Conservation (phyloP, 2,113 vertebrate species). For the Bos javanicus region DNA sequence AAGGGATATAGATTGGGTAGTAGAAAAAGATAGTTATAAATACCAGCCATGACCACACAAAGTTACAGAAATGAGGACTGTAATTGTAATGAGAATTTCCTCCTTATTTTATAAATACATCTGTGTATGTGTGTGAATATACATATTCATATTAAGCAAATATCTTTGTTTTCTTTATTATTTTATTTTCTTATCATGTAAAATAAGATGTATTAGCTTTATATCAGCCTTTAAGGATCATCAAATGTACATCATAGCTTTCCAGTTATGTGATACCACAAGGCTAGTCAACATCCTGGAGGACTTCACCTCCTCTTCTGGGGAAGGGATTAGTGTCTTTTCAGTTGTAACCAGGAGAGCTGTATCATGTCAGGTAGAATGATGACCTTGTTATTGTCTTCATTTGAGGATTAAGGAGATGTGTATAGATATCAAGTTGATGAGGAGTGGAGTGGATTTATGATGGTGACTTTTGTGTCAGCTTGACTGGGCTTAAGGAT, state of each 20-base stretch:
- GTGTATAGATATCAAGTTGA: neutral
- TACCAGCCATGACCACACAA: neutral
- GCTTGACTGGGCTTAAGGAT: neutral
- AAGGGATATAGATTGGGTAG: neutral
- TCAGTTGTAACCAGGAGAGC: neutral
- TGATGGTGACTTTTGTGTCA: neutral
- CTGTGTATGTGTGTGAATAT: neutral
- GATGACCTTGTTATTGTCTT: neutral
- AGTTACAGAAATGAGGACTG: neutral
- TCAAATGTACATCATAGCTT: neutral
- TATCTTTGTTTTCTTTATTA: neutral
- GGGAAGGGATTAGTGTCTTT: neutral
- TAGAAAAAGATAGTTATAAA: neutral
- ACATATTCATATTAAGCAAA: neutral
- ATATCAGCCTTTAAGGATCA: neutral
- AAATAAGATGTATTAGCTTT: neutral
- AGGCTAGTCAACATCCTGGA: neutral
- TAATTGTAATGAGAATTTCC: neutral
- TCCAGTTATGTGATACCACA: neutral
- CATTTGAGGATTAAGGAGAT: neutral
- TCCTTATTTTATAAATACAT: neutral
- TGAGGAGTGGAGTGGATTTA: neutral
- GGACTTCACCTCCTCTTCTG: neutral
- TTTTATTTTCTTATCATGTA: neutral
- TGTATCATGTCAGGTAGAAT: neutral